Percentiles rank a stretch among this genome's conserved stretches.
Evolutionary conservation across 2,113 vertebrate genomes (phyloP).

Genomic region (Chrysochloris asiatica): DNA sequence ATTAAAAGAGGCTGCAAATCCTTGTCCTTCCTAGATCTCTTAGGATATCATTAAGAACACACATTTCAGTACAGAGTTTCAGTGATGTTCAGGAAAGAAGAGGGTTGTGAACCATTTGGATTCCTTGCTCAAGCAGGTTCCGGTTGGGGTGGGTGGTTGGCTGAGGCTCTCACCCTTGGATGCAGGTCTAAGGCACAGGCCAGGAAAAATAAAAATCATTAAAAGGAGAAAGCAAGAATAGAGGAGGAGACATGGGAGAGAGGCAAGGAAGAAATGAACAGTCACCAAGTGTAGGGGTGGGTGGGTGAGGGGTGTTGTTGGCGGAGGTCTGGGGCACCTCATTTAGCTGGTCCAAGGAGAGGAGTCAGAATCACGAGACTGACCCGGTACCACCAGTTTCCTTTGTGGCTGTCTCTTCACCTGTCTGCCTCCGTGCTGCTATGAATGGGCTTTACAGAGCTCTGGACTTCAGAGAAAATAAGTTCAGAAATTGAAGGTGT

Average conservation of each 20-base stretch:
- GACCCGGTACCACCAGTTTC: too few relatives aligned
- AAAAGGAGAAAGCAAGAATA: background rate
- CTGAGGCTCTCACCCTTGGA: background rate
- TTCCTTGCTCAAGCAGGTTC: background rate
- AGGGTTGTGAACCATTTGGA: background rate
- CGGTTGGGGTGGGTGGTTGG: too few relatives aligned
- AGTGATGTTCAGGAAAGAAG: background rate
- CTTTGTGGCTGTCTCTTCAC: too few relatives aligned
- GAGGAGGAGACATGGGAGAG: too few relatives aligned
- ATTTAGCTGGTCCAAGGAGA: background rate
- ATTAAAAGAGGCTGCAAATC: background rate
- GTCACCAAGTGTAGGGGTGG: too few relatives aligned
- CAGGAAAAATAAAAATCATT: background rate
- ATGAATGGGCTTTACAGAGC: background rate
- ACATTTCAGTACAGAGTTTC: conserved; percentile 1
- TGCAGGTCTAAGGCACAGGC: background rate
- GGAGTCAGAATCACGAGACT: too few relatives aligned
- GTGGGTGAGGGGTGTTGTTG: too few relatives aligned
- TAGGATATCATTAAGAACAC: background rate
- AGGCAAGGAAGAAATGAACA: background rate
- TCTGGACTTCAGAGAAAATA: background rate
- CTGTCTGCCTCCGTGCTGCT: too few relatives aligned
- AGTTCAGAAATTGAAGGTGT: background rate
- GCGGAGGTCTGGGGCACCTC: background rate
- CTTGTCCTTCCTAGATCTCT: background rate